Base-by-base conservation (phyloP, 2,797 vertebrate genomes). In the Chaetodon trifasciatus region DNA sequence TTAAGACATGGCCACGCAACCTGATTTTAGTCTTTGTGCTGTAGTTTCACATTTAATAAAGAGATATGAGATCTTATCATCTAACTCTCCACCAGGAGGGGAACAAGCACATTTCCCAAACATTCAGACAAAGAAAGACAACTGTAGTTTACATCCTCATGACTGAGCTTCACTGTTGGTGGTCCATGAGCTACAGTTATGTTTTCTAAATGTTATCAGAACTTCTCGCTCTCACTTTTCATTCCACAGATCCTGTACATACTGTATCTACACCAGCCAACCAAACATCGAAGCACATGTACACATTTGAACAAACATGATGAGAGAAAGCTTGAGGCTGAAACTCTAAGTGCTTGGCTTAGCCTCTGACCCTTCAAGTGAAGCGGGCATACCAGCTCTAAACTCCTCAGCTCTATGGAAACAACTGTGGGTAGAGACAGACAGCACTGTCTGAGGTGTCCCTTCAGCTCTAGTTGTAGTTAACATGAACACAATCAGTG, bases 361-460 rank as follows among this genome's bases (percentile, higher is more conserved):
- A 67, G 79, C 68, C 74, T 74, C 37, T 62, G 78, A 79, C 73
- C 76, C 66, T 42, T 77, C 8, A 40, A 67, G 53, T 47, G 70
- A 70, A 79, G 64, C 37, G 35, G 85, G 66, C 74, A 87, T 79
- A 2, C 69, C 76, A 46, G 62, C 35, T 68, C 37, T 79, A 44
- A 70, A 70, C n/a, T 69, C 62, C 17, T 5, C 44, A 13, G 61
- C 64, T 78, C 86, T 80, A 68, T 81, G 87, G 89, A 92, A 90
- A 92, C 88, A 49, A 69, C 71, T 9, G 83, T 37, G 75, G 88
- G 85, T 24, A 75, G 84, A 78, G 21, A 17, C 7, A 35, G 62
- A 76, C 55, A 42, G 28, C 1, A 56, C 62, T 2, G 62, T 47
- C 28, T 75, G 57, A 83, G 44, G 60, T 74, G 10, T 70, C 19